Evolutionary conservation across 2,888 invertebrate species (phyloP).

Genomic region (Melanotus villosus): DNA sequence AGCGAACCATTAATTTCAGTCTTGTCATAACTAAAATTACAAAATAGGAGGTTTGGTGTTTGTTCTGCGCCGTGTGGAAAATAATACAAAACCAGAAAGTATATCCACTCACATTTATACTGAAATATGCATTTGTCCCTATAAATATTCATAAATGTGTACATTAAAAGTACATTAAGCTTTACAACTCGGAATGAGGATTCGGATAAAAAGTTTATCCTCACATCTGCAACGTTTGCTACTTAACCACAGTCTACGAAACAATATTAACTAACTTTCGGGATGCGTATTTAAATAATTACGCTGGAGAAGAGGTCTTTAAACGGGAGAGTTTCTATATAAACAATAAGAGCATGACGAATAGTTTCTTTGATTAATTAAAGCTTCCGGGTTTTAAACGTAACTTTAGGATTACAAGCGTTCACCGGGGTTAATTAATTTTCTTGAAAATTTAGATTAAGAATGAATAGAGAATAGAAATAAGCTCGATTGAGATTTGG

Average conservation of each 20-base stretch:
- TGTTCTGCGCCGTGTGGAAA: background rate
- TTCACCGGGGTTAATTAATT: no score
- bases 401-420: no score
- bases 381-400: no score
- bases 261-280: background rate
- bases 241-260: background rate
- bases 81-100: constrained; percentile 20
- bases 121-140: constrained; percentile 19
- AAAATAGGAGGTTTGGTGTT: constrained; percentile 1
- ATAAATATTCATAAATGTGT: constrained; percentile 27
- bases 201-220: constrained; percentile 17
- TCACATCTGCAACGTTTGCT: constrained; percentile 14
- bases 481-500: no score
- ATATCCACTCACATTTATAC: constrained; percentile 15
- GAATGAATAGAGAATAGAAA: no score
- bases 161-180: constrained; percentile 27
- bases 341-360: no score
- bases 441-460: no score
- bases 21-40: constrained; percentile 3
- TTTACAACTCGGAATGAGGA: constrained; percentile 17
- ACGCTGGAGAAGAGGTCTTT: no score
- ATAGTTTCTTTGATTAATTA: no score
- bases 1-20: background rate
- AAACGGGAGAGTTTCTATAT: no score
- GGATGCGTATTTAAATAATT: no score